These are phyloP conservation scores for Drosophila acutilabella DNA, from an alignment of 2,888 invertebrate species.

Conservation along the genomic window DNA sequence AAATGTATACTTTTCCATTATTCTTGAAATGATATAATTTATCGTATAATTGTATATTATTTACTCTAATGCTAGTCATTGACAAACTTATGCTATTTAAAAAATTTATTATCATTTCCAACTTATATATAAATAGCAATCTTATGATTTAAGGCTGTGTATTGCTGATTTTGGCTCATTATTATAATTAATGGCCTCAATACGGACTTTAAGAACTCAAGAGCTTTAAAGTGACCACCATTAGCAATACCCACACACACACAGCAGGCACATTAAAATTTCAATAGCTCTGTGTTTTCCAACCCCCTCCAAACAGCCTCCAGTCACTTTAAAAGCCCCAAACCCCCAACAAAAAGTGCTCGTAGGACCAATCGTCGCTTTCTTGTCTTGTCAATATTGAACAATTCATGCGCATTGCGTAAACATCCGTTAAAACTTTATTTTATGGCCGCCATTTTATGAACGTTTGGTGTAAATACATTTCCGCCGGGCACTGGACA, in stretches of 20 bases:
- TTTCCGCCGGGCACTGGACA: conserved; percentile 67
- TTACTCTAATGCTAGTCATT: too few relatives aligned
- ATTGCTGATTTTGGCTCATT: neutral
- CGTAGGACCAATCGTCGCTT: conserved; percentile 59
- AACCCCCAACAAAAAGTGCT: conserved; percentile 3
- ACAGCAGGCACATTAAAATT: conserved; percentile 60
- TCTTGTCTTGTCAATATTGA: conserved; percentile 78
- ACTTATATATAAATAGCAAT: too few relatives aligned
- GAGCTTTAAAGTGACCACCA: conserved; percentile 22
- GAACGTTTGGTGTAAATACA: conserved; percentile 78
- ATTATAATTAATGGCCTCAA: conserved; percentile 15
- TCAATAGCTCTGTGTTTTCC: conserved; percentile 46
- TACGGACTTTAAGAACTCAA: conserved; percentile 7
- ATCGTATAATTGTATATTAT: too few relatives aligned
- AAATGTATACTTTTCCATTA: too few relatives aligned
- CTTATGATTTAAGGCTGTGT: neutral
- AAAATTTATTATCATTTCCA: too few relatives aligned
- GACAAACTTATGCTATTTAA: too few relatives aligned
- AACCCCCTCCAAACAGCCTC: neutral
- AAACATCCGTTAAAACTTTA: conserved; percentile 79
- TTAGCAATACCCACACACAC: conserved; percentile 3
- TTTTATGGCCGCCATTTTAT: conserved; percentile 79
- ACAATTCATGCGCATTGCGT: conserved; percentile 80
- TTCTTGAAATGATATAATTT: too few relatives aligned
- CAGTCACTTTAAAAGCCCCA: neutral